Conservation (phyloP, 2,888 invertebrate species). For the Nymphalis urticae region DNA sequence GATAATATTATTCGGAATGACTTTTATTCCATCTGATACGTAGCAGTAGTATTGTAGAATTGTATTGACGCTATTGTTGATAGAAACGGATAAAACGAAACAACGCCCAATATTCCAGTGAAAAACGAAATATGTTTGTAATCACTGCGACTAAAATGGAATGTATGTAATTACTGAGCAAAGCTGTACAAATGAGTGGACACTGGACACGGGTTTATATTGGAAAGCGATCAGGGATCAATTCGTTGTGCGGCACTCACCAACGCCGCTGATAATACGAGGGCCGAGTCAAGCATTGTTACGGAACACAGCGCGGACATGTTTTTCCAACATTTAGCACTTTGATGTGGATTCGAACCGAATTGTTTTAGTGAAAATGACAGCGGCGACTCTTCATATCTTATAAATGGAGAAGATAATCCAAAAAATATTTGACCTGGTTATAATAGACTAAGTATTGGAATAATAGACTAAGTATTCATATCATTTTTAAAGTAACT, state of each 20-base stretch:
- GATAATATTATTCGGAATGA: too few species aligned
- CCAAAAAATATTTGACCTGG: too few species aligned
- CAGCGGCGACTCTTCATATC: neutral
- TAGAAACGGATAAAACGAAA: neutral
- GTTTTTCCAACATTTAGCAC: conserved; percentile 1
- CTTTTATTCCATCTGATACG: too few species aligned
- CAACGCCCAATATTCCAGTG: neutral
- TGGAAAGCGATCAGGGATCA: conserved; percentile 14
- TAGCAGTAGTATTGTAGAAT: too few species aligned
- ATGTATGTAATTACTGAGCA: conserved; percentile 17
- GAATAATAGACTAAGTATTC: too few species aligned
- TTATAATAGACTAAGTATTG: too few species aligned
- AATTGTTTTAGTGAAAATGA: conserved; percentile 5
- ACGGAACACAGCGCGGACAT: neutral
- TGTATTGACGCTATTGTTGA: neutral
- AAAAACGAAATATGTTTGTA: conserved; percentile 8
- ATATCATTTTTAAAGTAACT: too few species aligned
- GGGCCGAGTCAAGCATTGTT: neutral
- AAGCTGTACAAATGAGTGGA: conserved; percentile 12
- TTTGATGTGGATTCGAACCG: neutral
- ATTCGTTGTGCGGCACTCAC: conserved; percentile 3
- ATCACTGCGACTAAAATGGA: conserved; percentile 6
- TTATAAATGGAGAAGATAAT: neutral
- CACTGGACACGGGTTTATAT: conserved; percentile 13
- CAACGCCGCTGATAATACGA: neutral